Percentiles rank a stretch among this genome's conserved stretches.
phyloP scores from a whole-genome alignment of 2,113 vertebrate genomes.

The Hemicordylus capensis region DNA sequence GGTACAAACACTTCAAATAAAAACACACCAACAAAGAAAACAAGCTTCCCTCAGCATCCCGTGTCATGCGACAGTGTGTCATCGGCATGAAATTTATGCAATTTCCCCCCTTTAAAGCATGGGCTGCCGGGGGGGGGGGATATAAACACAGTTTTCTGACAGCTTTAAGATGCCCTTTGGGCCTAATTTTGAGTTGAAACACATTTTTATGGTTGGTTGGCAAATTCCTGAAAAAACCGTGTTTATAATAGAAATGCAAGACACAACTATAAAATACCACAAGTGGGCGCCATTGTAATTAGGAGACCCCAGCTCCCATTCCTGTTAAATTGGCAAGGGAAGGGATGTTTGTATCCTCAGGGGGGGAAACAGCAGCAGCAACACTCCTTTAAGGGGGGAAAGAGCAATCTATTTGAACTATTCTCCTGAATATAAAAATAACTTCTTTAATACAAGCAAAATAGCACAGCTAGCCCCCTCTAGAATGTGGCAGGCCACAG shows the following conservation, averaged over 20 bases:
- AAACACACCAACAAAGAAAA: neutral
- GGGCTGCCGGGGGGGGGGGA: neutral
- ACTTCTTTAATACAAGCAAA: conserved; percentile 55
- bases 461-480: conserved; percentile 45
- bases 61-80: neutral
- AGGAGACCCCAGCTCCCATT: neutral
- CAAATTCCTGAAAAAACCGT: conserved; percentile 1
- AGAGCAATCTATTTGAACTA: neutral
- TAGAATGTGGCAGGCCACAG: conserved; percentile 68
- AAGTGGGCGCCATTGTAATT: neutral
- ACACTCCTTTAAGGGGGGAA: neutral
- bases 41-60: neutral
- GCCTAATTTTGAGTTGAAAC: conserved; percentile 8
- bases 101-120: neutral
- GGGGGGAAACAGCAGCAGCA: too few species aligned
- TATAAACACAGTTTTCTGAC: neutral
- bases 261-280: neutral
- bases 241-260: conserved; percentile 9
- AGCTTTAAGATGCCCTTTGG: neutral
- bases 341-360: neutral
- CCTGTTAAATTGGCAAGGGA: neutral
- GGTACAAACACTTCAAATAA: neutral
- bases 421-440: conserved; percentile 58
- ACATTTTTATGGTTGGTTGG: neutral
- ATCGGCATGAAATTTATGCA: neutral